Evolutionary conservation across 1,140 invertebrate species (phyloP).

Genomic region (Argopecten irradians): DNA sequence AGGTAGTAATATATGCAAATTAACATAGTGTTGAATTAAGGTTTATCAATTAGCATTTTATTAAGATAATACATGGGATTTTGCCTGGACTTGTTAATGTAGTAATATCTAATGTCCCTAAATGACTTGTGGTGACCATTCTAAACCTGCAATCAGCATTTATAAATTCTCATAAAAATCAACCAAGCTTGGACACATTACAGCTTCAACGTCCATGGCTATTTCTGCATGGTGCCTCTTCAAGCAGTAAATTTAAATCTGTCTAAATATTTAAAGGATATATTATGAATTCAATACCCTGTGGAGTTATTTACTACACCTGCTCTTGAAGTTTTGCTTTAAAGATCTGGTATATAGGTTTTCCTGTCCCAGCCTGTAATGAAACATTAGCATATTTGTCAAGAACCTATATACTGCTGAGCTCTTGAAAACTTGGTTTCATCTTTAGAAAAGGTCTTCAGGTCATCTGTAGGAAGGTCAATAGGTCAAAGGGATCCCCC

Average conservation of each 20-base stretch:
- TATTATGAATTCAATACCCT: background rate
- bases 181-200: background rate
- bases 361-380: constrained; percentile 2
- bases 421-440: background rate
- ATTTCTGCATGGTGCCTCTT: background rate
- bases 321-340: background rate
- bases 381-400: constrained; percentile 18
- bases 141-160: background rate
- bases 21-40: background rate
- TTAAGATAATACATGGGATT: background rate
- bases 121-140: background rate
- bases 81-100: background rate
- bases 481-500: background rate
- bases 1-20: background rate
- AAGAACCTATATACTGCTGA: background rate
- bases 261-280: constrained; percentile 7
- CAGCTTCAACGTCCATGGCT: background rate
- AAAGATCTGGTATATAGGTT: background rate
- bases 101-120: background rate
- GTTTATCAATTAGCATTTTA: background rate
- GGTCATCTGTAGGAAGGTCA: no score
- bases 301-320: background rate
- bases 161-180: background rate
- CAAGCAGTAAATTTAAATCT: background rate
- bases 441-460: background rate